Percentiles rank a stretch among this genome's conserved stretches.
Conservation (phyloP, 1,140 invertebrate genomes). For the Macrobrachium rosenbergii region DNA sequence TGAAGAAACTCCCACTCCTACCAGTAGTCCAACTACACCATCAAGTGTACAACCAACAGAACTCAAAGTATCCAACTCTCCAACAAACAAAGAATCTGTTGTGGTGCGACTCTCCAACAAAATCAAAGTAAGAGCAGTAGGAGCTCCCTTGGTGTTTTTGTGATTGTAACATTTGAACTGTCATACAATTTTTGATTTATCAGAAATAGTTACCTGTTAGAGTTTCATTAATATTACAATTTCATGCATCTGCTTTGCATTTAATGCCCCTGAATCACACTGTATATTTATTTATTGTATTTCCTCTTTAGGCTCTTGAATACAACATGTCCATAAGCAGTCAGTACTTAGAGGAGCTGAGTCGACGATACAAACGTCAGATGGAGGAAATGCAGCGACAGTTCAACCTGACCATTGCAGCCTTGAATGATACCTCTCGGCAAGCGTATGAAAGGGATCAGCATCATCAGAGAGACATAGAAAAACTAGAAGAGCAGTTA, state of each 20-base stretch:
- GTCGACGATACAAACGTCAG: slow-evolving; percentile 93
- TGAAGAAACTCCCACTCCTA: slow-evolving; percentile 12
- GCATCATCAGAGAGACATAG: slow-evolving; percentile 55
- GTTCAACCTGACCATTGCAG: slow-evolving; percentile 83
- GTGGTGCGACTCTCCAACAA: slow-evolving; percentile 95
- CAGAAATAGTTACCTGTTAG: not conserved
- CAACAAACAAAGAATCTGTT: slow-evolving; percentile 90
- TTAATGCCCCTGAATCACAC: not conserved
- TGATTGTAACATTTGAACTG: too few relatives aligned
- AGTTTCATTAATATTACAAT: not conserved
- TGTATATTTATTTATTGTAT: slow-evolving; percentile 58
- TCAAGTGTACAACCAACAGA: slow-evolving; percentile 45
- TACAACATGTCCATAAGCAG: slow-evolving; percentile 95
- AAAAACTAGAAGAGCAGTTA: slow-evolving; percentile 49
- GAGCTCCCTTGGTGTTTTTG: not conserved
- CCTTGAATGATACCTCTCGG: slow-evolving; percentile 78
- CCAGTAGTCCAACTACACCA: slow-evolving; percentile 25
- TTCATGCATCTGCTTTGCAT: slow-evolving; percentile 14
- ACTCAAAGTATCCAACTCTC: slow-evolving; percentile 68
- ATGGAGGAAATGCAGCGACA: slow-evolving; percentile 93
- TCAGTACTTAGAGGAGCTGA: slow-evolving; percentile 95
- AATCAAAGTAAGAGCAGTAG: slow-evolving; percentile 81
- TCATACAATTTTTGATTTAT: not conserved
- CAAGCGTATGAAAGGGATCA: slow-evolving; percentile 51
- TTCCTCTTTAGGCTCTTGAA: slow-evolving; percentile 83